Evolutionary conservation across 2,888 invertebrate species (phyloP), one percentile per base, ranked within the genome.

Genomic region (Dione vanillae): DNA sequence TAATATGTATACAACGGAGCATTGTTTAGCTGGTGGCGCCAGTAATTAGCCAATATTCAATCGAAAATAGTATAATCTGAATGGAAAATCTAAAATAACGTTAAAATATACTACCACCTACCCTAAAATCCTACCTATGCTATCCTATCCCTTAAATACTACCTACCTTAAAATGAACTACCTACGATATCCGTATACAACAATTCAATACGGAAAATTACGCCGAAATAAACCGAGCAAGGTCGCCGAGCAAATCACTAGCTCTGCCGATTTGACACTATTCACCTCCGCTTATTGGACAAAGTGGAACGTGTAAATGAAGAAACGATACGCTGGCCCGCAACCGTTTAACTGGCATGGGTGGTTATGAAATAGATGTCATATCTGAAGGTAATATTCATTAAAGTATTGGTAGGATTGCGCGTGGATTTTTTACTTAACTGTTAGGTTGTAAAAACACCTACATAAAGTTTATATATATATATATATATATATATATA

Each of bases 221-320:
- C 76, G 71, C 73, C 68, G 56, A 73, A 67, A 67, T 67, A 56
- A 58, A 40, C 40, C 61, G 65, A 64, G 78, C 89, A 89, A 90
- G 89, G 88, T 84, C 87, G 82, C 77, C 76, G 78, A 79, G 82
- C 83, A 80, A 86, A 85, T 85, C 83, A 86, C 79, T 81, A 84
- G 80, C 83, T 83, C 81, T 81, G 83, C 82, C 85, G 85, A 89
- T 90, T 89, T 90, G 90, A 90, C 89, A 89, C 83, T 82, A 77
- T 83, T 90, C 90, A 91, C 88, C 89, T 90, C 88, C 80, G 78
- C 83, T 90, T 83, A 91, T 91, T 91, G 89, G 80, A 84, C 87
- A 85, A 91, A 90, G 84, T 91, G 90, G 91, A 87, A 89, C 91
- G 91, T 90, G 90, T 84, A 88, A 90, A 90, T 90, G 88, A 87